phyloP scores from a whole-genome alignment of 2,888 invertebrate genomes.

The Endomychus coccineus region DNA sequence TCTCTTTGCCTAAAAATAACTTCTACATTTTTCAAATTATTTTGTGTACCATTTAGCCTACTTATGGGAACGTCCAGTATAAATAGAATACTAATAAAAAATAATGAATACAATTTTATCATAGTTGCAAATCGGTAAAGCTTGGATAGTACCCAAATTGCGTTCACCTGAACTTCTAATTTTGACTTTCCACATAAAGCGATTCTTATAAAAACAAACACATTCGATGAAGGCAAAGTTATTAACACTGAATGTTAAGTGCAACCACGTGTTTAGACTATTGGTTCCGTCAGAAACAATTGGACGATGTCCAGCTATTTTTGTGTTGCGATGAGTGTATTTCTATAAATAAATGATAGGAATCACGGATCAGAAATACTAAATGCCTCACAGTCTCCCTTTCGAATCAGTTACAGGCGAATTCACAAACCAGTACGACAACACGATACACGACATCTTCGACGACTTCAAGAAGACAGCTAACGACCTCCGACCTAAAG shows the following conservation, averaged over 20 bases:
- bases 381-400: conserved; percentile 5
- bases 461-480: conserved; percentile 41
- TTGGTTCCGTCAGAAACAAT: neutral
- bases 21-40: no score
- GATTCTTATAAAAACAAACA: conserved; percentile 1
- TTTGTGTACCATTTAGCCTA: no score
- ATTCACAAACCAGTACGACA: conserved; percentile 53
- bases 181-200: no score
- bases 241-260: no score
- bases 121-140: no score
- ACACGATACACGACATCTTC: conserved; percentile 49
- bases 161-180: neutral
- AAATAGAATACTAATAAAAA: no score
- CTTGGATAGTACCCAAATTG: no score
- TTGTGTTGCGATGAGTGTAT: conserved; percentile 14
- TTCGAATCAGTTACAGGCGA: conserved; percentile 42
- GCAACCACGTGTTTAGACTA: no score
- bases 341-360: conserved; percentile 11
- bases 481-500: conserved; percentile 61
- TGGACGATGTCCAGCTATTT: conserved; percentile 1
- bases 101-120: no score
- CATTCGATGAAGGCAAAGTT: no score
- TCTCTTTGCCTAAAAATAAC: no score
- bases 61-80: no score
- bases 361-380: conserved; percentile 23